Percentiles rank a stretch among this genome's conserved stretches.
Evolutionary conservation across 2,888 invertebrate species (phyloP).

Genomic region (Drosophila monieri): DNA sequence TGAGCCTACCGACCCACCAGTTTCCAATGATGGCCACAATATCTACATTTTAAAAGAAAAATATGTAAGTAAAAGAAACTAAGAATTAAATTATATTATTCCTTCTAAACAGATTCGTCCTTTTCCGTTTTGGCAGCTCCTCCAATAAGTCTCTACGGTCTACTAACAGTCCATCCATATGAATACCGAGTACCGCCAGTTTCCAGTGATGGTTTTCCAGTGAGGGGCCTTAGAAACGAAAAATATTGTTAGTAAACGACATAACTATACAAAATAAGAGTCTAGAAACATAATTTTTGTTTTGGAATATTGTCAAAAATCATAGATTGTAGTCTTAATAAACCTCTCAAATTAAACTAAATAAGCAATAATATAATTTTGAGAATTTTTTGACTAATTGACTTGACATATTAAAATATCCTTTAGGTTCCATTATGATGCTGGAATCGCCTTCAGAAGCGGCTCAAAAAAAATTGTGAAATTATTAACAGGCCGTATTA

Average conservation of each 20-base stretch:
- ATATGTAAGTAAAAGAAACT: neutral
- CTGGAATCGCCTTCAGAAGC: constrained; percentile 1
- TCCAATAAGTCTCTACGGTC: neutral
- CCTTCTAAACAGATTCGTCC: neutral
- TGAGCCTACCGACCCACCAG: no score
- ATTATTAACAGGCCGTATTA: constrained; percentile 34
- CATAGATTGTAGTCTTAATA: no score
- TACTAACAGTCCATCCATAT: neutral
- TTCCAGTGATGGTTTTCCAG: neutral
- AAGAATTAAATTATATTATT: neutral
- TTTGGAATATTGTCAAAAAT: no score
- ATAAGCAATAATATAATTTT: no score
- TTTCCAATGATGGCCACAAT: neutral
- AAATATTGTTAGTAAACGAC: neutral
- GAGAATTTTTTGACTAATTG: constrained; percentile 5
- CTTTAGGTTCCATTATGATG: constrained; percentile 2
- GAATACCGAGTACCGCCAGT: neutral
- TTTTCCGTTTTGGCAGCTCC: neutral
- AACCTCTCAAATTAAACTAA: no score
- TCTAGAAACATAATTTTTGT: no score
- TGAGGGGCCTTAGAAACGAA: no score
- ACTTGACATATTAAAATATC: neutral
- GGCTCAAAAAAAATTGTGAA: constrained; percentile 3
- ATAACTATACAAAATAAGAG: no score
- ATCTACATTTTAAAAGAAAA: neutral